These are phyloP conservation scores for Sclerurus mexicanus DNA, from an alignment of 2,113 vertebrate genomes.

Conservation along the genomic window DNA sequence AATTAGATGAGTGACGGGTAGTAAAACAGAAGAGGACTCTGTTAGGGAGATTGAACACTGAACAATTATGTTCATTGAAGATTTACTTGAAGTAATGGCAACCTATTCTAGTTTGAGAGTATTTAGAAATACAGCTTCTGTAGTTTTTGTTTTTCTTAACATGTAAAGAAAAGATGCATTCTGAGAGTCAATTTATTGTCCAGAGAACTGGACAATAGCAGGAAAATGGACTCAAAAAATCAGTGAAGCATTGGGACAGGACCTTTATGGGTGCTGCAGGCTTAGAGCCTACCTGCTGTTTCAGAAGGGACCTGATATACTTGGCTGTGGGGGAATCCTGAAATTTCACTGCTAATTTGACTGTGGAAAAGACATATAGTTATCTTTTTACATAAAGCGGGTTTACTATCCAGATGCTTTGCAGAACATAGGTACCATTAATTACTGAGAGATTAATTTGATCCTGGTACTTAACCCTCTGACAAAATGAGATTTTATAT, in stretches of 20 bases:
- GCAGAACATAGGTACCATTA: constrained; percentile 30
- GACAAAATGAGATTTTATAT: constrained; percentile 48
- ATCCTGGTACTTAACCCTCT: constrained; percentile 41
- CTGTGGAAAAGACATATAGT: neutral
- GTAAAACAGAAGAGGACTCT: neutral
- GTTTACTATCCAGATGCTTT: constrained; percentile 34
- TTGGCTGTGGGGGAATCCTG: neutral
- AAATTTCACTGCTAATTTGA: constrained; percentile 4
- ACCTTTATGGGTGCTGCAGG: neutral
- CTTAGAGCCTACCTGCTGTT: neutral
- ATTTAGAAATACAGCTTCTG: neutral
- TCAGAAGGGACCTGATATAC: neutral
- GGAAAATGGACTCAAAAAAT: neutral
- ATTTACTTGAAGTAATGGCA: neutral
- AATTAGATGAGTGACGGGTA: neutral
- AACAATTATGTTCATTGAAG: neutral
- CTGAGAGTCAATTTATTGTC: neutral
- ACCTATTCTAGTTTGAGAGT: neutral
- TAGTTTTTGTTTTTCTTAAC: neutral
- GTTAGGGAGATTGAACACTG: neutral
- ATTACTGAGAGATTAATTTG: constrained; percentile 56
- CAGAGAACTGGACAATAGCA: neutral
- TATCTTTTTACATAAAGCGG: neutral
- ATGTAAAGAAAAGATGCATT: neutral
- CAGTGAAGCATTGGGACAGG: neutral